Base-by-base conservation (phyloP, 2,797 vertebrate species). In the Cyprinella venusta region DNA sequence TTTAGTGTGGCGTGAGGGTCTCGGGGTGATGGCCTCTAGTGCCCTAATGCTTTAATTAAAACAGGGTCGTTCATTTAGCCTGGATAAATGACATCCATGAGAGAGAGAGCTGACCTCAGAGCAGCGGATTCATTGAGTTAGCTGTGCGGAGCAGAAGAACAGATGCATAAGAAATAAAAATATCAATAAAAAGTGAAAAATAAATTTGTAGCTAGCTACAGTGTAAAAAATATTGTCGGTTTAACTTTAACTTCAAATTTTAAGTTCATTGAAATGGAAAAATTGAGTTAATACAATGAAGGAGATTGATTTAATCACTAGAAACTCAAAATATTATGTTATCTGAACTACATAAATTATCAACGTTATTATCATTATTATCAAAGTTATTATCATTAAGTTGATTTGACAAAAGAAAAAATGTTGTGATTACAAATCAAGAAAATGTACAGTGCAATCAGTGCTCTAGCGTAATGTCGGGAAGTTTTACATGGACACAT, bases 11-110 rank as follows among this genome's bases (percentile, higher is more conserved):
- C 4, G 19, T 30, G 38, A 63, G 75, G 5, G 36, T 76, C 36
- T 63, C n/a, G 30, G 38, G 56, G 24, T 63, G 7, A 45, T 6
- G 30, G 72, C n/a, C 54, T 61, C 15, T 76, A 40, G 38, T 24
- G 71, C 54, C 26, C 52, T n/a, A n/a, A 59, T 26, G 26, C 52
- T 82, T 80, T 83, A 86, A 86, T 87, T 82, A 79, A 86, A 83
- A 56, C 36, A 8, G 63, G 24, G 56, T 83, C 70, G 48, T 84
- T 76, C 63, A 75, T 82, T 71, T 65, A 71, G 40, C 40, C 52
- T 18, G 12, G 77, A 74, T 84, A 40, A 63, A 63, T 74, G 76
- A 77, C 84, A 48, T 76, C 40, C 67, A 48, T 10, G 65, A 70
- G 65, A 78, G 75, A 54, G 54, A 63, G n/a, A n/a, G n/a, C 75